Percentiles rank a stretch among this genome's conserved stretches.
These are phyloP conservation scores for Rallus limicola DNA, from an alignment of 2,113 vertebrate genomes.

Conservation along the genomic window DNA sequence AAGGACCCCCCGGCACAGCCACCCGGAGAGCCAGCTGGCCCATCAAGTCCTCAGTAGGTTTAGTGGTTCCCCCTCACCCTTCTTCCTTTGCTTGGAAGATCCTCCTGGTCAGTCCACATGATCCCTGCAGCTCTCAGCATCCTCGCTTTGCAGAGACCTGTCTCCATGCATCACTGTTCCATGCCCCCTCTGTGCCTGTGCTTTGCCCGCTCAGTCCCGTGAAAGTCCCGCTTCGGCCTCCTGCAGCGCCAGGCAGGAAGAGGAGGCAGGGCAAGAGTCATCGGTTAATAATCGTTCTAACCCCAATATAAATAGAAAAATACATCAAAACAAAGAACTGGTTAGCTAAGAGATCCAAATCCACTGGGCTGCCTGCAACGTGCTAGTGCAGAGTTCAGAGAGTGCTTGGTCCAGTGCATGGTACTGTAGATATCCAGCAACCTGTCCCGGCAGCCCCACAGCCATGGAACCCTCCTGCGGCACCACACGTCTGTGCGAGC, in stretches of 20 bases:
- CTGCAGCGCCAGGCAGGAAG: not conserved
- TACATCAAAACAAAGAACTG: constrained; percentile 46
- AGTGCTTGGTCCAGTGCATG: constrained; percentile 59
- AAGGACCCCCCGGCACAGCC: not conserved
- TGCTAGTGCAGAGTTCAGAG: constrained; percentile 41
- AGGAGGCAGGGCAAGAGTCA: constrained; percentile 33
- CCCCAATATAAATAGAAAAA: constrained; percentile 65
- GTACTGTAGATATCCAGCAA: constrained; percentile 36
- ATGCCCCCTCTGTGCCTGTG: not conserved
- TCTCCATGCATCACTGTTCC: not conserved
- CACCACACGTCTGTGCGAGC: not conserved
- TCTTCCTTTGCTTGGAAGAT: not conserved
- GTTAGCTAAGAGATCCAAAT: constrained; percentile 56
- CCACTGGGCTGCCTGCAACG: not conserved
- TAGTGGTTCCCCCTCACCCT: constrained; percentile 49
- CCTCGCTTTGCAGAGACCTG: not conserved
- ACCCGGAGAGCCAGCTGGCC: not conserved
- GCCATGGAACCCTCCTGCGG: not conserved
- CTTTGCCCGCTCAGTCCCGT: not conserved
- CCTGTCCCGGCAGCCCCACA: not conserved
- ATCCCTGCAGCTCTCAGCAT: not conserved
- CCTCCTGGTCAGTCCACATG: not conserved
- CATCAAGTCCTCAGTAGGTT: constrained; percentile 51
- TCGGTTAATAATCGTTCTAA: constrained; percentile 50
- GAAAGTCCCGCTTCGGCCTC: not conserved